phyloP scores from a whole-genome alignment of 2,113 vertebrate species.

The Lasiurus cinereus region DNA sequence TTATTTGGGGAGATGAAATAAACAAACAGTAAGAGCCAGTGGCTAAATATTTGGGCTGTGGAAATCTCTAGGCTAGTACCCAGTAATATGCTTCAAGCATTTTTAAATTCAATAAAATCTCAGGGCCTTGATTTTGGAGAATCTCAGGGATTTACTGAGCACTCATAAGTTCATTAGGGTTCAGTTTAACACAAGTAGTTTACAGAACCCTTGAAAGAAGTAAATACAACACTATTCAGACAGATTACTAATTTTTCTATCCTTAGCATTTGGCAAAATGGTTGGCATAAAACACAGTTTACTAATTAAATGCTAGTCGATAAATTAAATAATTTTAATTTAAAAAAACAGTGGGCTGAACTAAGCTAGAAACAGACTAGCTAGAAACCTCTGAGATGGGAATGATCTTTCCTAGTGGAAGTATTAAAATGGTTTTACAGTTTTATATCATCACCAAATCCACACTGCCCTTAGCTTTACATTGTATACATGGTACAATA shows the following conservation, averaged over 20 bases:
- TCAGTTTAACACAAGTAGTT: background rate
- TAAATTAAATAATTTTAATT: background rate
- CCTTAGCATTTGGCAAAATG: background rate
- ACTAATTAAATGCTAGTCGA: background rate
- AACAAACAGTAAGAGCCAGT: background rate
- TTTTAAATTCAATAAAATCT: background rate
- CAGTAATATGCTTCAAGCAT: background rate
- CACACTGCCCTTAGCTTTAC: background rate
- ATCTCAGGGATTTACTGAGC: background rate
- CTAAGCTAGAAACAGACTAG: background rate
- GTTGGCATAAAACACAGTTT: background rate
- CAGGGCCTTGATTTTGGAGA: background rate
- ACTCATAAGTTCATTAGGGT: background rate
- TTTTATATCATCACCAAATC: background rate
- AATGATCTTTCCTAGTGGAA: conserved; percentile 8
- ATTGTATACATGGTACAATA: background rate
- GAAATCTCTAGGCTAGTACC: background rate
- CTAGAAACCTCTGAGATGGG: background rate
- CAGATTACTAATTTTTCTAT: conserved; percentile 5
- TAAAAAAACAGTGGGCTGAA: background rate
- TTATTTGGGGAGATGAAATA: conserved; percentile 31
- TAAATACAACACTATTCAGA: conserved; percentile 17
- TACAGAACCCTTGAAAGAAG: background rate
- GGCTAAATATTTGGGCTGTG: background rate
- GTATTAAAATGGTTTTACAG: background rate